These are phyloP conservation scores for Stenopsyche tienmushanensis DNA, from an alignment of 1,140 invertebrate species.

Conservation along the genomic window DNA sequence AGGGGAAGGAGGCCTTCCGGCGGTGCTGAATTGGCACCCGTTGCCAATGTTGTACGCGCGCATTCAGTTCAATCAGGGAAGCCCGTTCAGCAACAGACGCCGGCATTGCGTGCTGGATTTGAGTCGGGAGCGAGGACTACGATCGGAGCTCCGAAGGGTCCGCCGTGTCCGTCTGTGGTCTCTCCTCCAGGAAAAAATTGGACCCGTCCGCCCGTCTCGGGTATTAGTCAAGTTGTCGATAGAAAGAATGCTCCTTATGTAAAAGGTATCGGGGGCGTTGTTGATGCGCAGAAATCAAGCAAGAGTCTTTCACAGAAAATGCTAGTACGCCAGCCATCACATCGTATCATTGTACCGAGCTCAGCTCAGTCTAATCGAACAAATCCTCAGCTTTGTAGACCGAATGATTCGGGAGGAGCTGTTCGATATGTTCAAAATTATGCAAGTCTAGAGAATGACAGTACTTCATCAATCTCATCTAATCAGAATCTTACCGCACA, in stretches of 20 bases:
- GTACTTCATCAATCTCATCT: conserved; percentile 47
- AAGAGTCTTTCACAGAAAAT: conserved; percentile 41
- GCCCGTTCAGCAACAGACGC: conserved; percentile 33
- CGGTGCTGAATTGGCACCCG: not conserved
- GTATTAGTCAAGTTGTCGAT: conserved; percentile 11
- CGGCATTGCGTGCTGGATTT: too few relatives aligned
- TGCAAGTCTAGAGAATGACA: conserved; percentile 46
- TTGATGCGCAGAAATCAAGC: conserved; percentile 24
- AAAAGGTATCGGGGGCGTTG: conserved; percentile 22
- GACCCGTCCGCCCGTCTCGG: not conserved
- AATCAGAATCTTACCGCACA: conserved; percentile 55
- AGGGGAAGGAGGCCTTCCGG: conserved; percentile 14
- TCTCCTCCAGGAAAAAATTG: conserved; percentile 20
- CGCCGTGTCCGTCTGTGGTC: conserved; percentile 5
- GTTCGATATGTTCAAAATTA: conserved; percentile 54
- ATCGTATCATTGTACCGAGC: conserved; percentile 50
- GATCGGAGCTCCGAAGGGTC: conserved; percentile 6
- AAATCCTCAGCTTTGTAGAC: conserved; percentile 53
- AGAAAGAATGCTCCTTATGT: conserved; percentile 15
- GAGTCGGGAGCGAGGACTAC: conserved; percentile 24
- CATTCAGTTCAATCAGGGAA: conserved; percentile 32
- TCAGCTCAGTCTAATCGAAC: conserved; percentile 48
- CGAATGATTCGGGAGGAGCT: conserved; percentile 44
- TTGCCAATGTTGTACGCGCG: conserved; percentile 22
- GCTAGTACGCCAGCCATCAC: conserved; percentile 51